phyloP scores from a whole-genome alignment of 1,140 invertebrate genomes.

The Zelostemma sp. region DNA sequence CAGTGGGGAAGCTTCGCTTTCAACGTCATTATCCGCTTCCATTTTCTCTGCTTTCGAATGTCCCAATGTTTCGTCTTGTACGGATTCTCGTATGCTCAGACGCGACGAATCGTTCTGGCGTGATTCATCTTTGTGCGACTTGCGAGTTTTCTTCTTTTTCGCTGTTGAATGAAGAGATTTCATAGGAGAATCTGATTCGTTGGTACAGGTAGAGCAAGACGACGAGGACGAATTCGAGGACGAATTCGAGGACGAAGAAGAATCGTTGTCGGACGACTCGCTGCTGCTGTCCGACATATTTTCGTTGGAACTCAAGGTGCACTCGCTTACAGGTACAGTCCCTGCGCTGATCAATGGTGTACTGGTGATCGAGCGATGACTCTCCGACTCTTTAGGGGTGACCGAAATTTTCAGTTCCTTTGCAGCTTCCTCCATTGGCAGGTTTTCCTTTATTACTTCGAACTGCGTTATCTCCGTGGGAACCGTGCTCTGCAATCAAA shows the following conservation, averaged over 20 bases:
- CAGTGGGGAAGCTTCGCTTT: slow-evolving; percentile 51
- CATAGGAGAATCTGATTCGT: slow-evolving; percentile 16
- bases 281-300: slow-evolving; percentile 37
- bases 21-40: slow-evolving; percentile 11
- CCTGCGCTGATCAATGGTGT: slow-evolving; percentile 18
- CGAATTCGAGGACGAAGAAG: slow-evolving; percentile 49
- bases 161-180: slow-evolving; percentile 16
- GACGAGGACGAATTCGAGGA: slow-evolving; percentile 31
- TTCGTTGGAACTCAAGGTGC: slow-evolving; percentile 17
- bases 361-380: slow-evolving; percentile 7
- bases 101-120: slow-evolving; percentile 1
- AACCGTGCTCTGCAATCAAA: background rate
- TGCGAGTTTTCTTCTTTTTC: slow-evolving; percentile 40
- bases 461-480: slow-evolving; percentile 61
- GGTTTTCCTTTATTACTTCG: slow-evolving; percentile 65
- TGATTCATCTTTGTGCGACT: background rate
- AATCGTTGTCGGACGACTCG: slow-evolving; percentile 43
- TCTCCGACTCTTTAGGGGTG: slow-evolving; percentile 38
- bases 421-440: slow-evolving; percentile 57
- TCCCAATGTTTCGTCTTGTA: background rate
- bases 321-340: background rate
- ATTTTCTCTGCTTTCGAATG: slow-evolving; percentile 15
- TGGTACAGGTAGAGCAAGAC: slow-evolving; percentile 26
- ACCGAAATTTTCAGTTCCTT: slow-evolving; percentile 60
- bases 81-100: background rate